These are phyloP conservation scores for Drosophila setosimentum DNA, from an alignment of 2,888 invertebrate species.

Conservation along the genomic window DNA sequence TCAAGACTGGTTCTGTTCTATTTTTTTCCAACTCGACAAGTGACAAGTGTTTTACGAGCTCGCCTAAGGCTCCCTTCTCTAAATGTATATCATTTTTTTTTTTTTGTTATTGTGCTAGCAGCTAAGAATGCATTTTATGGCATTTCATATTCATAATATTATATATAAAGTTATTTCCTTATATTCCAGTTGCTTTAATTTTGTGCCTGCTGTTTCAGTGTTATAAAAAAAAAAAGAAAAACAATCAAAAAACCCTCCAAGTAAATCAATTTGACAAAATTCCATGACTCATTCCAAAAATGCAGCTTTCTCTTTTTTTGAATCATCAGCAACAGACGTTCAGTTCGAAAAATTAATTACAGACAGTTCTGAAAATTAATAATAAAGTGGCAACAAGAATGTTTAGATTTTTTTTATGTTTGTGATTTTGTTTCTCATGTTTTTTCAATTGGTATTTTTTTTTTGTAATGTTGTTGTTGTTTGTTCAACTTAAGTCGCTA, in stretches of 20 bases:
- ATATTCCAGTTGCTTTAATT: constrained; percentile 2
- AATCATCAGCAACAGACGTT: constrained; percentile 21
- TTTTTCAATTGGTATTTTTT: constrained; percentile 6
- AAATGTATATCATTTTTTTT: constrained; percentile 26
- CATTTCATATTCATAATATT: constrained; percentile 8
- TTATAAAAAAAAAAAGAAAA: constrained; percentile 9
- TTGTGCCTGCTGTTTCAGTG: constrained; percentile 55
- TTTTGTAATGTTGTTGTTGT: constrained; percentile 43
- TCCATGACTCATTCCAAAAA: constrained; percentile 30
- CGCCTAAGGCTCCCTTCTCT: constrained; percentile 18
- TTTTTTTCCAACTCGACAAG: constrained; percentile 27
- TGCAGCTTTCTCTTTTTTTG: constrained; percentile 22
- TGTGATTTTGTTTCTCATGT: constrained; percentile 21
- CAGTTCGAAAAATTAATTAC: not conserved
- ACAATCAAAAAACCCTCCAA: not conserved
- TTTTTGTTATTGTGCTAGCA: constrained; percentile 41
- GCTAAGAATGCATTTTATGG: constrained; percentile 21
- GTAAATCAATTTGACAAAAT: constrained; percentile 21
- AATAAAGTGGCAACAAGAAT: constrained; percentile 19
- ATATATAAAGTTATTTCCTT: not conserved
- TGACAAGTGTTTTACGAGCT: constrained; percentile 43
- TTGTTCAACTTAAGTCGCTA: constrained; percentile 38
- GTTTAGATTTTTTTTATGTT: not conserved
- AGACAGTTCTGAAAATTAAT: constrained; percentile 1
- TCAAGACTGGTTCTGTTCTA: constrained; percentile 30